A percentile compares a stretch with the other conserved stretches of the same genome.
phyloP scores from a whole-genome alignment of 2,888 invertebrate genomes.

The Germaria angustata region DNA sequence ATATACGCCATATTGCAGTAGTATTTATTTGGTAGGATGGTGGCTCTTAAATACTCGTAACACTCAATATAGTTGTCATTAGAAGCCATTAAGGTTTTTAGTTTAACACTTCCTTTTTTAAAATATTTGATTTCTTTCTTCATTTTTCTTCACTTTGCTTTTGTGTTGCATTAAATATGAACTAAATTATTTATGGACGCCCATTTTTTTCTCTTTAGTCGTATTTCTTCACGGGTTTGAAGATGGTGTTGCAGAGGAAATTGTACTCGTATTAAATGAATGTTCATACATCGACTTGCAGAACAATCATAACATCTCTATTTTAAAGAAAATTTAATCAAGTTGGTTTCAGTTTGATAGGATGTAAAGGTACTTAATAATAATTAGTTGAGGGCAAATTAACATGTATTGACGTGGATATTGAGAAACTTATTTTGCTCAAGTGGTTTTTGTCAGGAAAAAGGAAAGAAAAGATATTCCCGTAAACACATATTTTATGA shows the following conservation, averaged over 20 bases:
- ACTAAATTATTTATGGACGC: slow-evolving; percentile 35
- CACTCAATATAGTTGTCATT: slow-evolving; percentile 44
- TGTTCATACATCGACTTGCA: not conserved
- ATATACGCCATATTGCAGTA: not conserved
- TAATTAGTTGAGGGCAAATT: not conserved
- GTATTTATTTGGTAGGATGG: not conserved
- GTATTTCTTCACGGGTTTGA: not conserved
- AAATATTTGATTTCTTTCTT: not conserved
- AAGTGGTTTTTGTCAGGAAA: not conserved
- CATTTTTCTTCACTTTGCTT: not conserved
- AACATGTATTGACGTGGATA: not conserved
- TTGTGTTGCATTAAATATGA: not conserved
- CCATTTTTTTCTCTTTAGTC: slow-evolving; percentile 9
- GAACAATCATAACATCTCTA: not conserved
- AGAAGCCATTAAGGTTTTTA: slow-evolving; percentile 37
- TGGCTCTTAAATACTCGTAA: slow-evolving; percentile 8
- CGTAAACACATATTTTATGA: too few species aligned
- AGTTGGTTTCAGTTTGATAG: not conserved
- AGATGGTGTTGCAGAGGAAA: slow-evolving; percentile 24
- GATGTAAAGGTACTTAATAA: not conserved
- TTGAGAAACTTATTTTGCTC: not conserved
- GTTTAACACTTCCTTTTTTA: slow-evolving; percentile 50
- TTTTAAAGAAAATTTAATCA: not conserved
- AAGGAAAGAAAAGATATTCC: too few species aligned
- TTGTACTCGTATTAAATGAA: slow-evolving; percentile 20